phyloP scores from a whole-genome alignment of 2,888 invertebrate species.

The Synanthedon formicaeformis region DNA sequence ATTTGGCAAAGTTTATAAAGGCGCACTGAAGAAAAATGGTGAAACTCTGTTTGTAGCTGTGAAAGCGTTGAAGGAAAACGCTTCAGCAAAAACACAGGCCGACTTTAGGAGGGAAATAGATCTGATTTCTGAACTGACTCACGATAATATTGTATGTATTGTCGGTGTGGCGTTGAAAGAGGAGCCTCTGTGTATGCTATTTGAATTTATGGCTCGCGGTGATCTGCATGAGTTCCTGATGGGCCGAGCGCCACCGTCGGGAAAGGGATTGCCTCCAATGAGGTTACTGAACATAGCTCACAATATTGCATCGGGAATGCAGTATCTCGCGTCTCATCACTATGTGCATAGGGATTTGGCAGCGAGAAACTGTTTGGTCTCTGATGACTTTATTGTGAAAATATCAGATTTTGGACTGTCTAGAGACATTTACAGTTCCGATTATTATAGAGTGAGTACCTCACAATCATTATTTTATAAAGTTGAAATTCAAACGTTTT shows the following conservation, averaged over 20 bases:
- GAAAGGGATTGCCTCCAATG: slow-evolving; percentile 80
- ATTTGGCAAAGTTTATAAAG: slow-evolving; percentile 97
- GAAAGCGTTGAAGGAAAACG: slow-evolving; percentile 94
- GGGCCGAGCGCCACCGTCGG: slow-evolving; percentile 88
- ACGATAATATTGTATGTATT: slow-evolving; percentile 95
- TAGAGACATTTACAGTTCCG: slow-evolving; percentile 91
- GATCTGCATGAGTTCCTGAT: slow-evolving; percentile 97
- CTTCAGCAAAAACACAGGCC: slow-evolving; percentile 88
- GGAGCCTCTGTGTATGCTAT: slow-evolving; percentile 94
- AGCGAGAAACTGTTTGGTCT: slow-evolving; percentile 95
- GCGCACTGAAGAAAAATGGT: slow-evolving; percentile 80
- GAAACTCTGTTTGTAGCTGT: slow-evolving; percentile 88
- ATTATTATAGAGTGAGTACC: slow-evolving; percentile 83
- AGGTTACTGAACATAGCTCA: slow-evolving; percentile 92
- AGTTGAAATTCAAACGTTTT: neutral
- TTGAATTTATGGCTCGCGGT: slow-evolving; percentile 97
- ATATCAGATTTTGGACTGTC: slow-evolving; percentile 97
- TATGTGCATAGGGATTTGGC: slow-evolving; percentile 97
- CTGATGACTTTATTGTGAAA: slow-evolving; percentile 94
- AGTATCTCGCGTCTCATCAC: slow-evolving; percentile 89
- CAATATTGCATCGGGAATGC: slow-evolving; percentile 88
- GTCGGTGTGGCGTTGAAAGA: slow-evolving; percentile 91
- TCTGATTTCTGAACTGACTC: slow-evolving; percentile 92
- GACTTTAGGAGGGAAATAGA: slow-evolving; percentile 96
- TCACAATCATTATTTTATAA: slow-evolving; percentile 1